Evolutionary conservation across 2,888 invertebrate genomes (phyloP), one percentile per base, ranked within the genome.

Genomic region (Odontocolon sp.): DNA sequence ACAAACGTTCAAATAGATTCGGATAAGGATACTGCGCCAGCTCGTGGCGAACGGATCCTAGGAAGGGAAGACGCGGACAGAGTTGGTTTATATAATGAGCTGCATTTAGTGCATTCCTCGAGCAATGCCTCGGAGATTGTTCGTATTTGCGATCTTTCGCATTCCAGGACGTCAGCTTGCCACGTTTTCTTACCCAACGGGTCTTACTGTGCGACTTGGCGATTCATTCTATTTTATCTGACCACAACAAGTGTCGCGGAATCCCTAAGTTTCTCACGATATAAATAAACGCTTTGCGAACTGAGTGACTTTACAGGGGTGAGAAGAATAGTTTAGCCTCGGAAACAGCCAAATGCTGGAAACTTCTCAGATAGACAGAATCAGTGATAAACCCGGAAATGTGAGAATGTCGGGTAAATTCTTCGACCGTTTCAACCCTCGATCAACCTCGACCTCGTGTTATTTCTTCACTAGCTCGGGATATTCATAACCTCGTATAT

Each of bases 21-120:
- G 83, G 84, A 85, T 86, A 85, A 86, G 85, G 85, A 84, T 33
- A 74, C 59, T 63, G 61, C 36, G 18, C 23, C 18, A 18, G 28
- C 26, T 9, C 54, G 54, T 18, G 5, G 42, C 56, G 26, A 40
- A 18, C 6, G 16, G 4, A 36, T n/a, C n/a, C n/a, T 31, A 18
- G 68, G 18, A 21, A 45, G 4, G 42, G n/a, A n/a, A 11, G 45
- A 26, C 18, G 50, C 31, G 63, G 80, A 78, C 74, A 86, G 82
- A 87, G 83, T 81, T 28, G 59, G 59, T 40, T 66, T 66, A 76
- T 66, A 66, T 66, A 87, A 87, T 85, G 84, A 86, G 87, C 81
- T 84, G 83, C 86, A 87, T 87, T 87, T 87, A 78, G 82, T 68
- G 85, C 85, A 89, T 88, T 85, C 75, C 85, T 87, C 80, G 80